These are phyloP conservation scores for Aleiodes testaceus DNA, from an alignment of 2,888 invertebrate species.

Conservation along the genomic window DNA sequence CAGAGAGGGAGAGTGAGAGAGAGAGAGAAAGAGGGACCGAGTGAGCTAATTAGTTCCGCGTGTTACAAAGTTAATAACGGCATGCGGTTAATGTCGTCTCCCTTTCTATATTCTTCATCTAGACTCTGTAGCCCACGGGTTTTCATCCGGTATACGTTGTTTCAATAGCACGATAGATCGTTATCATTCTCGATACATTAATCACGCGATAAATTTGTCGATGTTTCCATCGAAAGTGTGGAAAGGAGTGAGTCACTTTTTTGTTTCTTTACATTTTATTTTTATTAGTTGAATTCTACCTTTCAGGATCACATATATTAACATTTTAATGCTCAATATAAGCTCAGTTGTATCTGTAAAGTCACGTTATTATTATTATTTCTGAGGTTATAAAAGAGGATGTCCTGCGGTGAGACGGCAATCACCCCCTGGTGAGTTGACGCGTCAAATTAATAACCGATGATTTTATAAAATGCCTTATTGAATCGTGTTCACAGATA, in stretches of 20 bases:
- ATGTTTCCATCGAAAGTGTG: conserved; percentile 28
- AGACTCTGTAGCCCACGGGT: conserved; percentile 7
- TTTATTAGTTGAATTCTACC: conserved; percentile 35
- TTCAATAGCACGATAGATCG: conserved; percentile 28
- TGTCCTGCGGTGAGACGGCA: conserved; percentile 59
- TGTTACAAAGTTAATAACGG: conserved; percentile 50
- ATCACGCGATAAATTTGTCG: conserved; percentile 31
- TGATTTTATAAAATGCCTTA: conserved; percentile 70
- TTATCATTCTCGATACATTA: conserved; percentile 21
- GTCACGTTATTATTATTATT: conserved; percentile 17
- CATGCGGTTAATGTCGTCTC: conserved; percentile 38
- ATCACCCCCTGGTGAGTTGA: conserved; percentile 64
- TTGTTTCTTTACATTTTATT: neutral
- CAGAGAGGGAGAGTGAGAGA: too few species aligned
- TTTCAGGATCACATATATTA: conserved; percentile 37
- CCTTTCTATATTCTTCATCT: conserved; percentile 27
- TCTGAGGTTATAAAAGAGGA: conserved; percentile 10
- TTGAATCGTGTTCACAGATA: conserved; percentile 66
- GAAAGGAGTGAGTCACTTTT: conserved; percentile 1
- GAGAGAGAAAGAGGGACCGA: conserved; percentile 27
- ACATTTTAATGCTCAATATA: conserved; percentile 44
- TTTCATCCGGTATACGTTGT: conserved; percentile 39
- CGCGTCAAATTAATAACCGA: conserved; percentile 72
- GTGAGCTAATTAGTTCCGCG: conserved; percentile 51
- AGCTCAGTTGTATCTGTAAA: conserved; percentile 35